A percentile compares a stretch with the other conserved stretches of the same genome.
Evolutionary conservation across 2,113 vertebrate genomes (phyloP).

Genomic region (Pelecanoides urinatrix): DNA sequence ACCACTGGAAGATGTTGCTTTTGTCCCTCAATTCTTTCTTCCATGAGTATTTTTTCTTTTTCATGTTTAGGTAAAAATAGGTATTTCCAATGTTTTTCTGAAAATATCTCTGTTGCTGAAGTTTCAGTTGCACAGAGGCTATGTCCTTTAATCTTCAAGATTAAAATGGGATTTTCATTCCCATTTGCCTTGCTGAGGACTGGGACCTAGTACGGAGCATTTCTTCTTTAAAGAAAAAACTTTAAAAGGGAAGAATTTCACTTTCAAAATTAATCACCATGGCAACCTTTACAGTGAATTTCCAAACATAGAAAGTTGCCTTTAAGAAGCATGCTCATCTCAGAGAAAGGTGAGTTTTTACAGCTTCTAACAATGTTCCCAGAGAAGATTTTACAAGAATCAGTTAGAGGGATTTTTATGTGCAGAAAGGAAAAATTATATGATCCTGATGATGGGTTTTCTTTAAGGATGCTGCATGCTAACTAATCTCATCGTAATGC

Average conservation of each 20-base stretch:
- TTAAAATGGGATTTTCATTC: not conserved
- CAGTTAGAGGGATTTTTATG: not conserved
- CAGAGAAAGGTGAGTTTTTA: constrained; percentile 60
- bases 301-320: constrained; percentile 63
- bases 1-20: not conserved
- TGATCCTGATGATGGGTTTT: not conserved
- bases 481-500: not conserved
- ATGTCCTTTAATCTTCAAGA: not conserved
- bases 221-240: constrained; percentile 64
- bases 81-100: not conserved
- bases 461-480: not conserved
- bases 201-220: not conserved
- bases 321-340: constrained; percentile 41
- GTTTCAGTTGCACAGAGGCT: not conserved
- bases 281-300: constrained; percentile 59
- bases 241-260: constrained; percentile 47
- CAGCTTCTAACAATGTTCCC: not conserved
- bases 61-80: not conserved
- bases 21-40: not conserved
- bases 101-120: not conserved
- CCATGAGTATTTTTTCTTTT: not conserved
- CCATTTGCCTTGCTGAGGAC: not conserved
- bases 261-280: constrained; percentile 65
- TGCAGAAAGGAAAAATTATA: constrained; percentile 4
- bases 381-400: not conserved